Conservation (phyloP, 2,113 vertebrate genomes). For the Tenebrosternarchus preto region DNA sequence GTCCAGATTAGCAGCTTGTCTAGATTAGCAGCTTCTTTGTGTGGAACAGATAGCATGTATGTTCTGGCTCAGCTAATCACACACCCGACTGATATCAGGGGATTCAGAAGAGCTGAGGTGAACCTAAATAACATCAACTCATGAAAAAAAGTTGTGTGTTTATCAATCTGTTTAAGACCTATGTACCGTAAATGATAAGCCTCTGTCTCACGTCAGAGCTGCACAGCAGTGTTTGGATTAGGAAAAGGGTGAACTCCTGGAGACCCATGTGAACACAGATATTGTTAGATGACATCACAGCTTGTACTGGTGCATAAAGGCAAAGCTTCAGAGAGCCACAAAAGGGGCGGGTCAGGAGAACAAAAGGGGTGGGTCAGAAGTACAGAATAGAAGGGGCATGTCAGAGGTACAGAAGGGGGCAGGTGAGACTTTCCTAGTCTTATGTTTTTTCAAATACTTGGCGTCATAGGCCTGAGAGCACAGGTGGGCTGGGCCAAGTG, state of each 20-base stretch:
- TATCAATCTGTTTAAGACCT: no score
- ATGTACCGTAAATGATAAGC: not conserved
- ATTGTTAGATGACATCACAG: not conserved
- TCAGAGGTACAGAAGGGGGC: no score
- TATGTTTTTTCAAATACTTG: no score
- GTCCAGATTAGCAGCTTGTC: not conserved
- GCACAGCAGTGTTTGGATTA: not conserved
- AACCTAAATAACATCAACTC: not conserved
- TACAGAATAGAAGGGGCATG: no score
- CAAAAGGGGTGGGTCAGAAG: no score
- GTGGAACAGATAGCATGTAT: no score
- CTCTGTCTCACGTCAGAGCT: not conserved
- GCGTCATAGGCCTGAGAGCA: no score
- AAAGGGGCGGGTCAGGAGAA: conserved; percentile 6
- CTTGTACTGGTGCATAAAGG: conserved; percentile 57
- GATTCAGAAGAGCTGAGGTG: not conserved
- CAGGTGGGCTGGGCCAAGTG: no score
- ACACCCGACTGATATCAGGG: conserved; percentile 21
- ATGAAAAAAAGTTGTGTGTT: no score
- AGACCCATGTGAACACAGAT: not conserved
- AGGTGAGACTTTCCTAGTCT: no score
- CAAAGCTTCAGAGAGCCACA: not conserved
- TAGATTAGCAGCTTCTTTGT: conserved; percentile 51
- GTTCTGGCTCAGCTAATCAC: conserved; percentile 42
- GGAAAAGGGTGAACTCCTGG: not conserved